Evolutionary conservation across 2,888 invertebrate genomes (phyloP), one percentile per base, ranked within the genome.

Genomic region (Drosophila phalerata): DNA sequence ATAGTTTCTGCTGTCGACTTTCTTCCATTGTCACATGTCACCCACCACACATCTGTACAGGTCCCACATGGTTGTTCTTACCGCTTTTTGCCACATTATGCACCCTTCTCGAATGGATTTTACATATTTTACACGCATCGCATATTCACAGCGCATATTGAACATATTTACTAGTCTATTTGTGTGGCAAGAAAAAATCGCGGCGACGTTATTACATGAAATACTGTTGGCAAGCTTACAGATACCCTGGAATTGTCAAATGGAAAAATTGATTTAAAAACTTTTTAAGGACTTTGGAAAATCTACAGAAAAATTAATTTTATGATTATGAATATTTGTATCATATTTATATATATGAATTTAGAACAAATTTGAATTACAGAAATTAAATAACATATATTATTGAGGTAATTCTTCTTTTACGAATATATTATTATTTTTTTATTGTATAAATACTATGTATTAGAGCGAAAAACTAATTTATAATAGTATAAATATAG

Each of bases 61-160:
- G 17, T 30, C 37, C 28, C 56, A 51, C 55, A 37, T 48, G 37
- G 37, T 25, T 32, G 45, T 52, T 48, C n/a, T 38, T 47, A 47
- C 13, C 6, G 48, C 48, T 43, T 63, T 63, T 49, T 13, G 32
- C 40, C 47, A 55, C 32, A 67, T 68, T 60, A 64, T 64, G 43
- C 57, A 37, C 62, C 17, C 47, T 30, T 13, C 34, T 68, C 47
- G 43, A 55, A 75, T 77, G 76, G 52, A 56, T 69, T 60, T 65
- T 68, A 60, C 60, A 72, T 62, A 63, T 76, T 68, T 72, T 69
- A 72, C 76, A 72, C 62, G 76, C 69, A 55, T 71, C 72, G 58
- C 56, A 60, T 65, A 72, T 68, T 77, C 66, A 61, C 68, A 66
- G 65, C 56, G 76, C 60, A 79, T 81, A 70, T 82, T 79, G 82